Conservation (phyloP, 2,797 vertebrate species). For the Hozukius guyotensis region DNA sequence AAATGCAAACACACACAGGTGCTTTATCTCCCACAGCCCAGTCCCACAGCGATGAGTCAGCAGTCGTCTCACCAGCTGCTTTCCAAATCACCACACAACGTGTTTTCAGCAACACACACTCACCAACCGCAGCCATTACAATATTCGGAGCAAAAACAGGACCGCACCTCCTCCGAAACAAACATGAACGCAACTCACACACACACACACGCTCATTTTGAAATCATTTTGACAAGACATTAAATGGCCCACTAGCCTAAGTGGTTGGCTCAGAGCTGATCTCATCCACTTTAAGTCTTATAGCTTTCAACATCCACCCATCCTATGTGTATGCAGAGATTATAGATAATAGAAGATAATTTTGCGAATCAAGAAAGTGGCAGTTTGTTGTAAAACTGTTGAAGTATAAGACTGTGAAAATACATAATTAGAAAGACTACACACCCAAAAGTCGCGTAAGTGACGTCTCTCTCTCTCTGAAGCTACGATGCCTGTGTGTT, state of each 20-base stretch:
- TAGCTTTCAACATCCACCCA: constrained; percentile 12
- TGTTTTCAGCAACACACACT: background rate
- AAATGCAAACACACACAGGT: constrained; percentile 38
- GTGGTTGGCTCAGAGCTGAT: constrained; percentile 30
- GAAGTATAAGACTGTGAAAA: no score
- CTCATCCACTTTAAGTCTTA: constrained; percentile 22
- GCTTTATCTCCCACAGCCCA: constrained; percentile 55
- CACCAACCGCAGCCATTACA: background rate
- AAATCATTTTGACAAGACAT: constrained; percentile 23
- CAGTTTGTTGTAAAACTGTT: no score
- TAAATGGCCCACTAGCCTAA: constrained; percentile 31
- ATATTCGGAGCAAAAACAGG: background rate
- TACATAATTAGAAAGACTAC: no score
- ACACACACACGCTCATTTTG: background rate
- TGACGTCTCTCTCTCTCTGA: no score
- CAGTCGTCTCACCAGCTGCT: constrained; percentile 70
- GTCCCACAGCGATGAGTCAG: constrained; percentile 75
- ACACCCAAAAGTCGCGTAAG: no score
- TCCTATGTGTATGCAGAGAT: background rate
- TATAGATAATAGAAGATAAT: no score
- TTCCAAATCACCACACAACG: constrained; percentile 53
- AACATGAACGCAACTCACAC: background rate
- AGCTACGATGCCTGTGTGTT: no score
- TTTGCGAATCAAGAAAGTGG: no score
- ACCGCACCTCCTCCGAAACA: background rate